Evolutionary conservation across 92 coral and sea anemone species (phyloP).

Genomic region (Epizoanthus scotinus): DNA sequence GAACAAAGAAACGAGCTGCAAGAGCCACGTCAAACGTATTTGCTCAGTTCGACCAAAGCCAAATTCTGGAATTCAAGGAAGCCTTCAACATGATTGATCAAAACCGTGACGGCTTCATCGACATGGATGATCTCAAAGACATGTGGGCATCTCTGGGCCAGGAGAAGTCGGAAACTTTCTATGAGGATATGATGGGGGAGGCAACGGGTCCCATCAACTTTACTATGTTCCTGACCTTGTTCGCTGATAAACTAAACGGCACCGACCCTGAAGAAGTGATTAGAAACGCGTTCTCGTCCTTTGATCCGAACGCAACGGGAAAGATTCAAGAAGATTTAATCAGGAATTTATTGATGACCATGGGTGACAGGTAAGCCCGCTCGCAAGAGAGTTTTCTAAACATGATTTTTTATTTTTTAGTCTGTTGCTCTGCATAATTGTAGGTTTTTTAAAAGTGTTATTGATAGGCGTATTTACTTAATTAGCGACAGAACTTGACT

Average conservation of each 20-base stretch:
- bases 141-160: conserved; percentile 90
- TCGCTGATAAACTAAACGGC: conserved; percentile 94
- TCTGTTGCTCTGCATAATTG: not conserved
- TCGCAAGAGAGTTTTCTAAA: not conserved
- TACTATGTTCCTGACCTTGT: conserved; percentile 93
- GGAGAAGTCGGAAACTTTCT: conserved; percentile 69
- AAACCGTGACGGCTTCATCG: conserved; percentile 96
- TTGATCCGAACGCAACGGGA: conserved; percentile 79
- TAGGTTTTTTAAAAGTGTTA: not conserved
- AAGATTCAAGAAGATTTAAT: conserved; percentile 73
- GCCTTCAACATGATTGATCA: conserved; percentile 99
- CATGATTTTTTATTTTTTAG: not conserved
- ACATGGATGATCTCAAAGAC: conserved; percentile 85
- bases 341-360: conserved; percentile 70
- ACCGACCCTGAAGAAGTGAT: conserved; percentile 99
- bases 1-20: conserved; percentile 90
- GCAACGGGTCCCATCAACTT: conserved; percentile 95
- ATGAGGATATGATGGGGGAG: conserved; percentile 85
- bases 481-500: not conserved
- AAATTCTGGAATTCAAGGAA: conserved; percentile 98
- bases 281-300: conserved; percentile 85
- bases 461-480: not conserved
- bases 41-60: conserved; percentile 97
- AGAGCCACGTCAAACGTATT: conserved; percentile 97
- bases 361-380: conserved; percentile 90